Conservation (phyloP, 53 echinoderm and acorn worm species). For the Zoroaster sp. region DNA sequence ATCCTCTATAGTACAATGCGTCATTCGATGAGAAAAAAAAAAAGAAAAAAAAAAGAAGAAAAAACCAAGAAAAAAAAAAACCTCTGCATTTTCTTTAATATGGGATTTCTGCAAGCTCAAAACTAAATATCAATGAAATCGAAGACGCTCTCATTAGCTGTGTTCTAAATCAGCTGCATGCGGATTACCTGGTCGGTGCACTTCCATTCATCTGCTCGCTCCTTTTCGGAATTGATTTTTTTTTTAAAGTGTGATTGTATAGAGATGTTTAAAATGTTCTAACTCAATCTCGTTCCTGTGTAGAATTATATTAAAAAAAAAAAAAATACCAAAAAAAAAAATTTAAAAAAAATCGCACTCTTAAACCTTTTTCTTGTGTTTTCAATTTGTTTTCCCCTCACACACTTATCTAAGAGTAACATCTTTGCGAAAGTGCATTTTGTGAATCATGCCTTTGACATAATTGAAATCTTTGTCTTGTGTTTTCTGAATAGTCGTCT, state of each 20-base stretch:
- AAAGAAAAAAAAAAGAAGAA: not conserved
- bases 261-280: not conserved
- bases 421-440: not conserved
- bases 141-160: conserved; percentile 40
- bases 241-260: not conserved
- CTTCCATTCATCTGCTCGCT: not conserved
- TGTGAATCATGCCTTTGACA: not conserved
- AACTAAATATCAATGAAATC: conserved; percentile 51
- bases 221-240: conserved; percentile 24
- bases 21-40: not conserved
- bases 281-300: not conserved
- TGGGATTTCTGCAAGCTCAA: conserved; percentile 24
- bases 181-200: conserved; percentile 31
- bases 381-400: not conserved
- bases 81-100: conserved; percentile 4
- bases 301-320: too few relatives aligned
- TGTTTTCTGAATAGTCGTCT: not conserved
- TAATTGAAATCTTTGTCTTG: not conserved
- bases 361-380: too few relatives aligned
- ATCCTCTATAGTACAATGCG: conserved; percentile 36
- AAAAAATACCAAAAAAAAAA: too few relatives aligned
- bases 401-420: not conserved
- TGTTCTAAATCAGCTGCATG: conserved; percentile 46
- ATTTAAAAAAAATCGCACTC: too few relatives aligned
- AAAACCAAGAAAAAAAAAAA: not conserved